Evolutionary conservation across 2,888 invertebrate genomes (phyloP).

Genomic region (Cetonia aurata): DNA sequence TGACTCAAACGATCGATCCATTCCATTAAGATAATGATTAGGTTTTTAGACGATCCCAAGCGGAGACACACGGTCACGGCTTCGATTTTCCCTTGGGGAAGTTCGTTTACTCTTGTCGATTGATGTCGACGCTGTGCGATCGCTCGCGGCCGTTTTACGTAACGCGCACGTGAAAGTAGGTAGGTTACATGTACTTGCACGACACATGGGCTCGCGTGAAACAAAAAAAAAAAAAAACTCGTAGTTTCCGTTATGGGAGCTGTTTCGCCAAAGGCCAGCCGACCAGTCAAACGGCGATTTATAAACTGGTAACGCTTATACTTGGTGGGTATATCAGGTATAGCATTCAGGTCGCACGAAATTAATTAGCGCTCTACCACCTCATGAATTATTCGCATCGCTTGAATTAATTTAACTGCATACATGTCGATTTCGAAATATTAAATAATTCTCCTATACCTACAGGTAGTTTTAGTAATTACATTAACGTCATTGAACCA

Average conservation of each 20-base stretch:
- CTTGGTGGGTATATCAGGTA: neutral
- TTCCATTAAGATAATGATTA: constrained; percentile 55
- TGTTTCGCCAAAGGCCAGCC: constrained; percentile 18
- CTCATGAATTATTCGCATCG: too few relatives aligned
- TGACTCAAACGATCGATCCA: constrained; percentile 46
- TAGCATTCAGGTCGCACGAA: neutral
- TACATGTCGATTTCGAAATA: too few relatives aligned
- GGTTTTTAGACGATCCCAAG: constrained; percentile 55
- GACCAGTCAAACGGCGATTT: constrained; percentile 3
- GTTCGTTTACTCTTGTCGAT: constrained; percentile 60
- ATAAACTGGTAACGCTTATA: neutral
- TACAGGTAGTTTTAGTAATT: too few relatives aligned
- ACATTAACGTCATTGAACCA: too few relatives aligned
- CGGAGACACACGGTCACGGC: constrained; percentile 63
- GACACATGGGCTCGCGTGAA: neutral
- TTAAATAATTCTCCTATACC: too few relatives aligned
- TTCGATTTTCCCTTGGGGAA: constrained; percentile 62
- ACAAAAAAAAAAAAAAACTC: constrained; percentile 22
- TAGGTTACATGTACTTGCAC: neutral
- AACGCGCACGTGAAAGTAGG: constrained; percentile 23
- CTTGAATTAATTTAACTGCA: too few relatives aligned
- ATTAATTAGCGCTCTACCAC: neutral
- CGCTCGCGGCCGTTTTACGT: constrained; percentile 18
- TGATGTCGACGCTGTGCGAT: constrained; percentile 25
- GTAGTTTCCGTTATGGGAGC: constrained; percentile 30